Base-by-base conservation (phyloP, 2,888 invertebrate species). In the Heterodera filipjevi region DNA sequence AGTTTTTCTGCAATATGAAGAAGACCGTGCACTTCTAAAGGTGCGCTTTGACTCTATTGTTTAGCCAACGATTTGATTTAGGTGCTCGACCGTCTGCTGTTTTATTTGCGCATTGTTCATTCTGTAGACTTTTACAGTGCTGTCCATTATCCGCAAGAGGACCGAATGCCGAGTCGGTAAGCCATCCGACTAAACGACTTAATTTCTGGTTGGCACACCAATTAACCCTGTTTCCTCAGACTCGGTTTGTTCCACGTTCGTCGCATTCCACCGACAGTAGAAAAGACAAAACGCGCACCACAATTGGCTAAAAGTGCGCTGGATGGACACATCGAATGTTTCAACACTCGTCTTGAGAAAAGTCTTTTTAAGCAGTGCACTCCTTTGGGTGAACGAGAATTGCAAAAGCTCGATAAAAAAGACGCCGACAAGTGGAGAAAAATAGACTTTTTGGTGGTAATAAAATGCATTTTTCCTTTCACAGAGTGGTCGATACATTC, bases 61-160 rank as follows among this genome's bases (percentile, higher is more conserved):
- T 19, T n/a, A 5, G 8, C 22, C 16, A 14, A 53, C 33, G 0
- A 66, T 27, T 77, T 22, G 22, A 19, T 49, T 39, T 93, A 81
- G 79, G 95, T 95, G 46, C 89, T 93, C 80, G 93, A 93, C 89
- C 92, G 94, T 72, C 92, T 99, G 80, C 93, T 99, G 74, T 90
- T 98, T 75, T 99, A 99, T 90, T 91, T 99, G 86, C 93, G 99
- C 73, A 92, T 99, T 71, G 99, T 99, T 0, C 97, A 99, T 90
- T 98, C 98, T 0, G 94, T 99, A 76, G 99, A 99, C 90, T 99
- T 95, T 90, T 99, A 99, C 91, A 97, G 97, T 91, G 96, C 96
- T 89, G 96, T 95, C 89, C 98, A 99, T 89, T 99, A 99, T 91
- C 96, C 97, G 0, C 96, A 96, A 87, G 99, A 99, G 90, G 99